phyloP scores from a whole-genome alignment of 2,888 invertebrate species.

The Apotomis turbidana region DNA sequence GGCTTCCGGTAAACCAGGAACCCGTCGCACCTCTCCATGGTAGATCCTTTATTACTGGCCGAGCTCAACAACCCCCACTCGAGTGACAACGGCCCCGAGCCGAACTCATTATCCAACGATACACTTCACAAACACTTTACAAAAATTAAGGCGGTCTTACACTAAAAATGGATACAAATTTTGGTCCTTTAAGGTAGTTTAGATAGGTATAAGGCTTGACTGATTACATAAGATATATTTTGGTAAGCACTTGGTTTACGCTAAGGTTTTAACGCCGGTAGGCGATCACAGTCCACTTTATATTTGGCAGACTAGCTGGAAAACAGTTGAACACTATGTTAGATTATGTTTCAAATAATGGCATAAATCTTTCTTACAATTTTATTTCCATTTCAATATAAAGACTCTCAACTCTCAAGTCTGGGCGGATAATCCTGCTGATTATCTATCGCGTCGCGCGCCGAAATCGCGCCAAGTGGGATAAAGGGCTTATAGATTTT shows the following conservation, averaged over 20 bases:
- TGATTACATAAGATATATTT: conserved; percentile 65
- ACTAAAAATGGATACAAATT: conserved; percentile 70
- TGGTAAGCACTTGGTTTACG: conserved; percentile 70
- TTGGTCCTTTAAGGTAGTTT: conserved; percentile 79
- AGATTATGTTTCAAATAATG: conserved; percentile 40
- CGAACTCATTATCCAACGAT: conserved; percentile 38
- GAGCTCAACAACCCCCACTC: conserved; percentile 53
- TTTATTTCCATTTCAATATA: neutral
- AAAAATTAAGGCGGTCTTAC: conserved; percentile 74
- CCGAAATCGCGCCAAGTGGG: no score
- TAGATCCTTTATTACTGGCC: conserved; percentile 51
- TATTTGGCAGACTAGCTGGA: conserved; percentile 52
- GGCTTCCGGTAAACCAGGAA: conserved; percentile 91
- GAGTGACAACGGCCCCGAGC: conserved; percentile 44
- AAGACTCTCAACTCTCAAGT: no score
- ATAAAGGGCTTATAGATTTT: no score
- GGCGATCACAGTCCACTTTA: conserved; percentile 72
- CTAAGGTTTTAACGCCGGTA: conserved; percentile 71
- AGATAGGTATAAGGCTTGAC: conserved; percentile 72
- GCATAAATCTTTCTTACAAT: conserved; percentile 29
- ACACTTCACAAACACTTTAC: conserved; percentile 48
- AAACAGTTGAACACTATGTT: conserved; percentile 27
- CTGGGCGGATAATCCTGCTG: no score
- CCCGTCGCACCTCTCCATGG: conserved; percentile 91
- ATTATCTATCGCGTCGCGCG: no score